These are phyloP conservation scores for Danio choprae DNA, from an alignment of 2,797 vertebrate genomes.

Conservation along the genomic window DNA sequence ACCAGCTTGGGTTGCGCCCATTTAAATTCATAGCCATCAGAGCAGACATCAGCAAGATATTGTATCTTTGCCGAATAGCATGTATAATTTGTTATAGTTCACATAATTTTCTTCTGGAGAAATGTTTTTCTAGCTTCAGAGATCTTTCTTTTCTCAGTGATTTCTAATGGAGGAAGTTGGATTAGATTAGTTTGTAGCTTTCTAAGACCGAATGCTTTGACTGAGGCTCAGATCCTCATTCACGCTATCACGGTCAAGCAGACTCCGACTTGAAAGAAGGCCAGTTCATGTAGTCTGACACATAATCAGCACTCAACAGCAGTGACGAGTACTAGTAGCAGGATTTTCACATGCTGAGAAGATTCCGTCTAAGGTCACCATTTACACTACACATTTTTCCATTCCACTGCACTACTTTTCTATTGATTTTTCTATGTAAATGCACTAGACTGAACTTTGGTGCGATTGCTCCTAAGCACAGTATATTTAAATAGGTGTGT, in stretches of 20 bases:
- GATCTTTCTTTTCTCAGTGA: not conserved
- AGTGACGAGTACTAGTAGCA: not conserved
- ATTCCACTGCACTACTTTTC: no score
- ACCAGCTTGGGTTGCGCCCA: constrained; percentile 60
- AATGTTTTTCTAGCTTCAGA: not conserved
- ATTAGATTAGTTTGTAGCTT: constrained; percentile 4
- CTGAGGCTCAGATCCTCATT: not conserved
- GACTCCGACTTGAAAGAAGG: constrained; percentile 11
- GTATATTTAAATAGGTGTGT: no score
- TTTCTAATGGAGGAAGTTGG: constrained; percentile 14
- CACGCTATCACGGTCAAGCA: not conserved
- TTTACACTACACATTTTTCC: no score
- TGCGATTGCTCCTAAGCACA: no score
- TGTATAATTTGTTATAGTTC: not conserved
- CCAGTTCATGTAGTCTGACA: constrained; percentile 25
- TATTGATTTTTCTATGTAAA: no score
- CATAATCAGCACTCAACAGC: constrained; percentile 11
- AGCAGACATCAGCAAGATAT: not conserved
- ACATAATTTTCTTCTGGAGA: not conserved
- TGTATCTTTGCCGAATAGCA: not conserved
- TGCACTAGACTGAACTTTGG: no score
- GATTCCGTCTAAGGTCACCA: not conserved
- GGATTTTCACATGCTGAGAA: not conserved
- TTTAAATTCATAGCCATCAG: not conserved
- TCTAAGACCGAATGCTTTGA: not conserved